phyloP scores from a whole-genome alignment of 2,797 vertebrate genomes.

The Odontamblyopus lacepedii region DNA sequence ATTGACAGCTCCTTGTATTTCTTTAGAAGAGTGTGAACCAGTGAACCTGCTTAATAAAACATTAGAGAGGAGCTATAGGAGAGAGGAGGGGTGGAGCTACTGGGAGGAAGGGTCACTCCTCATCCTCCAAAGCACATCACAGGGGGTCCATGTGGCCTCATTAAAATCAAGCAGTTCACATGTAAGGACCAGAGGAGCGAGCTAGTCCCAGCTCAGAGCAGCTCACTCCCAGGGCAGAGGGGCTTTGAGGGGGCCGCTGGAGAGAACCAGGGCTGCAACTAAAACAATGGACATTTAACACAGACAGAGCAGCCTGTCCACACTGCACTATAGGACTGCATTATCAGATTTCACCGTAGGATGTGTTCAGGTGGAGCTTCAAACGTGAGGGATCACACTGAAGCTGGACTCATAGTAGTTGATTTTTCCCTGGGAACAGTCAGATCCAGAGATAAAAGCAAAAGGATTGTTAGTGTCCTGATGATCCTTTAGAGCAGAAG shows the following conservation, averaged over 20 bases:
- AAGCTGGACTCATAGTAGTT: slow-evolving; percentile 54
- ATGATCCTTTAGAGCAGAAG: slow-evolving; percentile 11
- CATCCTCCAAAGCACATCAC: slow-evolving; percentile 74
- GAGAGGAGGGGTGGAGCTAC: slow-evolving; percentile 28
- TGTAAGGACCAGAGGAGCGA: slow-evolving; percentile 79
- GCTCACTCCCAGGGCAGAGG: slow-evolving; percentile 62
- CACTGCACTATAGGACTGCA: not conserved
- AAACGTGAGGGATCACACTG: slow-evolving; percentile 45
- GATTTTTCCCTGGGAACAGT: slow-evolving; percentile 44
- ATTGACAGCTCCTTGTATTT: slow-evolving; percentile 74
- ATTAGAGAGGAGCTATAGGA: slow-evolving; percentile 63
- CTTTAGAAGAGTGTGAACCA: slow-evolving; percentile 73
- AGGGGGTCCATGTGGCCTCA: slow-evolving; percentile 78
- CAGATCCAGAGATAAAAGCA: slow-evolving; percentile 58
- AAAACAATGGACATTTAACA: slow-evolving; percentile 71
- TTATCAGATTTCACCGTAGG: slow-evolving; percentile 16
- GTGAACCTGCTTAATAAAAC: slow-evolving; percentile 82
- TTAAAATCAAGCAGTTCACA: slow-evolving; percentile 82
- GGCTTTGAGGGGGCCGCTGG: slow-evolving; percentile 63
- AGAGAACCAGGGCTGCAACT: slow-evolving; percentile 58
- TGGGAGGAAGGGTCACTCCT: slow-evolving; percentile 60
- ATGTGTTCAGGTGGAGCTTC: slow-evolving; percentile 57
- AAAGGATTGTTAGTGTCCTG: slow-evolving; percentile 46
- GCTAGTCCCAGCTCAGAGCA: slow-evolving; percentile 68
- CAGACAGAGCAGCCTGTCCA: slow-evolving; percentile 39